phyloP scores from a whole-genome alignment of 1,140 invertebrate genomes.

The Bacillus rossius region DNA sequence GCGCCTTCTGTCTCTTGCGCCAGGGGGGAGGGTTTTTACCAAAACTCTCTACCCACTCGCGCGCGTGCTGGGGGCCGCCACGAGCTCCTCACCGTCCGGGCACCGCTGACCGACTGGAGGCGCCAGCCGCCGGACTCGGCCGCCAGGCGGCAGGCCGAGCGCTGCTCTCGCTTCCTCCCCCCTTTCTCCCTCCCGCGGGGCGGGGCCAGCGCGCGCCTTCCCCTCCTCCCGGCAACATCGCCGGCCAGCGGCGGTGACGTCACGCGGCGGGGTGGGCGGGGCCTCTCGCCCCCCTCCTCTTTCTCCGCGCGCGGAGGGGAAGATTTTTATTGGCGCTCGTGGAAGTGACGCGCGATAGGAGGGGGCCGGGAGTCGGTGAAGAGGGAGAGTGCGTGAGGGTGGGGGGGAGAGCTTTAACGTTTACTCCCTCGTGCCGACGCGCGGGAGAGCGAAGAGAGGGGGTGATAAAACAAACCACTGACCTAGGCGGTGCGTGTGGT shows the following conservation, averaged over 20 bases:
- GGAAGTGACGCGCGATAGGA: background rate
- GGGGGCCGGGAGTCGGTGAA: too few species aligned
- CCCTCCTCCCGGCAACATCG: too few species aligned
- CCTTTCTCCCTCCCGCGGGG: background rate
- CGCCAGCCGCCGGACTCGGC: slow-evolving; percentile 6
- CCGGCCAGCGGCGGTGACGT: background rate
- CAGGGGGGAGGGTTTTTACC: background rate
- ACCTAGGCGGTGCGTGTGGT: too few species aligned
- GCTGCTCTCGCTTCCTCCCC: background rate
- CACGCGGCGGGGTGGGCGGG: background rate
- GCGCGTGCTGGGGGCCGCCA: too few species aligned
- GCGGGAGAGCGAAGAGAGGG: too few species aligned
- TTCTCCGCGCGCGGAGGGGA: background rate
- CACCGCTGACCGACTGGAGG: slow-evolving; percentile 1
- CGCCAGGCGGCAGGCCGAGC: slow-evolving; percentile 10
- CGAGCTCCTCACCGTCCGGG: too few species aligned
- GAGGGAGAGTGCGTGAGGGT: background rate
- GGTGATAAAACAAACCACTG: too few species aligned
- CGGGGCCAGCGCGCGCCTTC: background rate
- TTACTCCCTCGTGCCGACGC: too few species aligned
- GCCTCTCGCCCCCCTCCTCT: background rate
- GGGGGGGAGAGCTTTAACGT: too few species aligned
- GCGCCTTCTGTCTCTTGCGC: background rate
- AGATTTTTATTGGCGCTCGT: background rate
- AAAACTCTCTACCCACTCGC: too few species aligned